Conservation (phyloP, 2,888 invertebrate genomes). For the Cataglyphis cursor region DNA sequence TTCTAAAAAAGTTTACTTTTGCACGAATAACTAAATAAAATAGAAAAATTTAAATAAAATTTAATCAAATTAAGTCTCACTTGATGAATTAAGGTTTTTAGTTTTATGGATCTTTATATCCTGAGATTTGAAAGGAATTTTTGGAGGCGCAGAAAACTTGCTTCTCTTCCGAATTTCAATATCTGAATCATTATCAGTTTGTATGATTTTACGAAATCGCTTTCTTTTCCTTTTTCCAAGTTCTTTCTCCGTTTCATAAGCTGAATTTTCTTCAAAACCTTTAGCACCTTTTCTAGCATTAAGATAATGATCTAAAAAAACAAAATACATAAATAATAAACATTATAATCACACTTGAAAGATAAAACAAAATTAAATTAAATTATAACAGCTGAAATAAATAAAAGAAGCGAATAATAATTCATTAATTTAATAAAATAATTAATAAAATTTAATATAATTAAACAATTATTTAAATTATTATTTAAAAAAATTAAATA, state of each 20-base stretch:
- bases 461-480: too few species aligned
- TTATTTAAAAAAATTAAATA: too few species aligned
- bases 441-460: too few species aligned
- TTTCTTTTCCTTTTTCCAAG: background rate
- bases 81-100: too few species aligned
- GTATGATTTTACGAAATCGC: background rate
- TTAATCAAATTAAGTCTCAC: too few species aligned
- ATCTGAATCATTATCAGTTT: background rate
- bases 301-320: background rate
- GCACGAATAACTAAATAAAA: too few species aligned
- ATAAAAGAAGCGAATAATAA: background rate
- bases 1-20: too few species aligned
- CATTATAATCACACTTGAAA: background rate
- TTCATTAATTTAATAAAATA: background rate
- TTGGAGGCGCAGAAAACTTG: background rate
- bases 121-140: background rate
- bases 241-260: background rate
- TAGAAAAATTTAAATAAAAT: too few species aligned
- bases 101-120: too few species aligned
- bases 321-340: background rate
- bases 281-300: background rate
- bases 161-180: background rate
- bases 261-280: constrained; percentile 2
- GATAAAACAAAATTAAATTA: background rate
- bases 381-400: background rate